A percentile compares a stretch with the other conserved stretches of the same genome.
These are phyloP conservation scores for Silurus meridionalis DNA, from an alignment of 2,113 vertebrate genomes.

Conservation along the genomic window DNA sequence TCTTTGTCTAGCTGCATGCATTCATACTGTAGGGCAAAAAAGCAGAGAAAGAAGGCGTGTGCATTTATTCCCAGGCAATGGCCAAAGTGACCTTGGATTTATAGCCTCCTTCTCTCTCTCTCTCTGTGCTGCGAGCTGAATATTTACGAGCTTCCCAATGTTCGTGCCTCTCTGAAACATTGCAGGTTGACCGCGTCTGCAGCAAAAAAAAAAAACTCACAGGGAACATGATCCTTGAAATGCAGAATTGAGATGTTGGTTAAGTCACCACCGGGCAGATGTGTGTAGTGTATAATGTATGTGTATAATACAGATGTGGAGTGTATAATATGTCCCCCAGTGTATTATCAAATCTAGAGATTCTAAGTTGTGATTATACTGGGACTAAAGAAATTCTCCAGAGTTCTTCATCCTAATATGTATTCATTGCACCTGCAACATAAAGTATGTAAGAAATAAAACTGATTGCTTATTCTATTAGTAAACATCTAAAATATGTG, in stretches of 20 bases:
- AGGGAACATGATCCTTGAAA: conserved; percentile 36
- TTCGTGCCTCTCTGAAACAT: conserved; percentile 52
- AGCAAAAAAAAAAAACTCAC: neutral
- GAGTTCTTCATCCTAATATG: neutral
- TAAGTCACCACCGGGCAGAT: conserved; percentile 34
- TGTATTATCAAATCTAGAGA: neutral
- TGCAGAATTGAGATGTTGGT: conserved; percentile 23
- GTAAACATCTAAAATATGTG: neutral
- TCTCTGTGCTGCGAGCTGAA: conserved; percentile 39
- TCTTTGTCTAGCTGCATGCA: neutral
- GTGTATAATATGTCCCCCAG: conserved; percentile 12
- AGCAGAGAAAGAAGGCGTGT: conserved; percentile 1
- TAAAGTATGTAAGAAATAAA: neutral
- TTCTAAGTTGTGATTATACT: neutral
- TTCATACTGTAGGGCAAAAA: conserved; percentile 8
- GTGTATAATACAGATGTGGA: neutral
- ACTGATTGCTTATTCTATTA: neutral
- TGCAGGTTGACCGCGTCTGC: conserved; percentile 52
- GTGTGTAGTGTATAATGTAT: neutral
- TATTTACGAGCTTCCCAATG: conserved; percentile 55
- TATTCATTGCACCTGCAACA: neutral
- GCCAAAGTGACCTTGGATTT: conserved; percentile 67
- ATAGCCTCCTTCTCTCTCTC: conserved; percentile 27
- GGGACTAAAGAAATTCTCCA: neutral
- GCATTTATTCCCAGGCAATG: conserved; percentile 41